Evolutionary conservation across 2,113 vertebrate species (phyloP).

Genomic region (Butastur rufipennis): DNA sequence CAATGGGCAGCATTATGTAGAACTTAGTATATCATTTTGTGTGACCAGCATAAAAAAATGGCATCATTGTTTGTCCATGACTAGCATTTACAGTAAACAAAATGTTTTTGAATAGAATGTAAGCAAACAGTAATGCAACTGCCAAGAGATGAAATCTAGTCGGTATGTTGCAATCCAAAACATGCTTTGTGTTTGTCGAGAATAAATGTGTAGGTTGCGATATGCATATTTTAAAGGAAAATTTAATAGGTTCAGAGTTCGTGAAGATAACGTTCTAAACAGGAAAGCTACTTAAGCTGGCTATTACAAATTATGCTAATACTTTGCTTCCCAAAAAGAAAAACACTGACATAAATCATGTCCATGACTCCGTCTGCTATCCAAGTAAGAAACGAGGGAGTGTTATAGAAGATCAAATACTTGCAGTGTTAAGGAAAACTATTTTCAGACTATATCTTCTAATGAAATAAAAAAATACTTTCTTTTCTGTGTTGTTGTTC

Average conservation of each 20-base stretch:
- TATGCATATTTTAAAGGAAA: slow-evolving; percentile 34
- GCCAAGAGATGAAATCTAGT: slow-evolving; percentile 75
- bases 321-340: neutral
- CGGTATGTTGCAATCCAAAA: slow-evolving; percentile 55
- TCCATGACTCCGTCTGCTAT: neutral
- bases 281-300: slow-evolving; percentile 27
- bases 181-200: slow-evolving; percentile 54
- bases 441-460: neutral
- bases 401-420: neutral
- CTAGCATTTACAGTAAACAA: slow-evolving; percentile 87
- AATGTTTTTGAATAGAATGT: slow-evolving; percentile 87
- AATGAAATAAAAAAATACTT: neutral
- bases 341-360: neutral
- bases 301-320: neutral
- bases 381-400: neutral
- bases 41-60: slow-evolving; percentile 72
- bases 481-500: neutral
- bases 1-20: slow-evolving; percentile 73
- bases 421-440: neutral
- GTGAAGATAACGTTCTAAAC: neutral
- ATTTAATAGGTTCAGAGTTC: neutral
- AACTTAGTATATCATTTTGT: slow-evolving; percentile 64
- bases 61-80: slow-evolving; percentile 75
- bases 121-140: slow-evolving; percentile 73
- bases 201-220: slow-evolving; percentile 48